Base-by-base conservation (phyloP, 1,140 invertebrate species). In the Drosophila obscura region DNA sequence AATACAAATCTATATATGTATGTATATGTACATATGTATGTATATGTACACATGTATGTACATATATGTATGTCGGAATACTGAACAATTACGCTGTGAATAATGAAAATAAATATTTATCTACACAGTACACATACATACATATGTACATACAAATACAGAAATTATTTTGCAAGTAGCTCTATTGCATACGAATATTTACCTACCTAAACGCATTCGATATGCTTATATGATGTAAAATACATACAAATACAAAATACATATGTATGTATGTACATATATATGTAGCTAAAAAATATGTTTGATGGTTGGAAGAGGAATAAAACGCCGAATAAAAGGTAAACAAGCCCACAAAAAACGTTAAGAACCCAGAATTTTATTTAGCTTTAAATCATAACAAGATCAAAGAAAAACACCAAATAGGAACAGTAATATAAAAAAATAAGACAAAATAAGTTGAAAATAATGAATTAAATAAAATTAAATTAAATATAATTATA, bases 311-410 rank as follows among this genome's bases (percentile, higher is more conserved):
- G 28, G 26, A 50, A 11, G n/a, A 19, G n/a, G 0, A 48, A 53
- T 13, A 19, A 26, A 44, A 28, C 11, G 11, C 43, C 55, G 56
- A 60, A 57, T 45, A 79, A 80, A 65, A 57, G 55, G 73, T 68
- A 82, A 82, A 69, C 64, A 55, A 82, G 50, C 74, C 80, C 80
- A 82, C 80, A 64, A 73, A 63, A 73, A 61, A 16, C 31, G 48
- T 49, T 31, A 56, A 50, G 16, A 44, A 31, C 65, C 39, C 15
- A 64, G 19, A 51, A 76, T 59, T 83, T 79, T 79, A 68, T 64
- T 52, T 68, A 84, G 76, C 67, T 84, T 71, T 83, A 76, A 72
- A 58, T 67, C 31, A 22, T 59, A 71, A 67, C 39, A 46, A 50
- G 49, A 65, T 62, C 28, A 60, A 48, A 28, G 22, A 45, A 49